Conservation (phyloP, 1,140 invertebrate species). For the Adelges cooleyi region DNA sequence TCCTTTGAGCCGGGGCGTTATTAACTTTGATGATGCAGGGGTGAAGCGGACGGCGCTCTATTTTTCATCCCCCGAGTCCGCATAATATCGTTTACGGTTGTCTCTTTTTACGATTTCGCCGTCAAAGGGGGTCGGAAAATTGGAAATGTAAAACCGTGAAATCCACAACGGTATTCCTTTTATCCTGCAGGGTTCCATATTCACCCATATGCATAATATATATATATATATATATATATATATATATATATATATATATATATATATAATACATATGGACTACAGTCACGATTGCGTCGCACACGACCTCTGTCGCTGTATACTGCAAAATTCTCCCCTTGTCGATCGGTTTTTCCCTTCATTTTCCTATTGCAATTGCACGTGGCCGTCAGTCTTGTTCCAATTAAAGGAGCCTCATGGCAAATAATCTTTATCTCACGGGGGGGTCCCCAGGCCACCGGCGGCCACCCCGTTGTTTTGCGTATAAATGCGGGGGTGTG, state of each 20-base stretch:
- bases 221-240: background rate
- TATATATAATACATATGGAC: too few relatives aligned
- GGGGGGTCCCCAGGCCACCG: conserved; percentile 4
- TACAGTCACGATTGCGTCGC: conserved; percentile 4
- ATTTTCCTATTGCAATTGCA: conserved; percentile 4
- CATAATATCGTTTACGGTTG: conserved; percentile 28
- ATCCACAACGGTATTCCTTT: conserved; percentile 27
- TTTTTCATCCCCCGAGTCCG: conserved; percentile 14
- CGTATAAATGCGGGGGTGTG: conserved; percentile 12
- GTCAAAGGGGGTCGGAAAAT: conserved; percentile 25
- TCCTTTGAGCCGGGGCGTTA: conserved; percentile 13
- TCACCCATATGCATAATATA: background rate
- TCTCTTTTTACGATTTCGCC: conserved; percentile 27
- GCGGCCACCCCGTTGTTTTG: background rate
- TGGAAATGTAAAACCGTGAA: conserved; percentile 28
- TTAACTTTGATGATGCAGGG: conserved; percentile 20
- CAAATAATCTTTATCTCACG: conserved; percentile 13
- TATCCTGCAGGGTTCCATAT: conserved; percentile 12
- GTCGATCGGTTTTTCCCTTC: background rate
- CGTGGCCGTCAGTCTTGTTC: conserved; percentile 22
- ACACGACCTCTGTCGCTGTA: background rate
- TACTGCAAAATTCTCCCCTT: background rate
- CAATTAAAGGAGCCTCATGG: conserved; percentile 22
- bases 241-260: background rate
- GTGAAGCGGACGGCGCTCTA: background rate